Evolutionary conservation across 2,113 vertebrate genomes (phyloP).

Genomic region (Petaurus breviceps): DNA sequence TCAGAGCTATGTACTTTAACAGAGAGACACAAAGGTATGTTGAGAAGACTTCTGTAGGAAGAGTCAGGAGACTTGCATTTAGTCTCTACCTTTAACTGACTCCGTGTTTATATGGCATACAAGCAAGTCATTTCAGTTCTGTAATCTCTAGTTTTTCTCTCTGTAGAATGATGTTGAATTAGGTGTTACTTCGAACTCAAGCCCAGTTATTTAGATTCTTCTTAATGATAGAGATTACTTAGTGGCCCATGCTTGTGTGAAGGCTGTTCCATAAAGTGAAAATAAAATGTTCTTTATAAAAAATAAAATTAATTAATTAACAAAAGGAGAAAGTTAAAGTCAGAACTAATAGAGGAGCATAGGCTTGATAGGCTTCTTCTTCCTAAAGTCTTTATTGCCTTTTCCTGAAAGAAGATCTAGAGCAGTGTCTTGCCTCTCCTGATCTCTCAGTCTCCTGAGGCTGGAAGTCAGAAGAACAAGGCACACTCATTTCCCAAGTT

Average conservation of each 20-base stretch:
- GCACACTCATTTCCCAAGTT: background rate
- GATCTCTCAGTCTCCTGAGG: background rate
- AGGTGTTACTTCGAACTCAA: background rate
- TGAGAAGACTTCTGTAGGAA: background rate
- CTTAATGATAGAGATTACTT: background rate
- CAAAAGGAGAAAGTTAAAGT: too few relatives aligned
- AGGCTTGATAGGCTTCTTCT: background rate
- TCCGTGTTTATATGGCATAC: background rate
- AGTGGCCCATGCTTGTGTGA: background rate
- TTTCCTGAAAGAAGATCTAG: background rate
- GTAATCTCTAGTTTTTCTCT: background rate
- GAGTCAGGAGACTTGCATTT: background rate
- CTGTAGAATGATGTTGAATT: background rate
- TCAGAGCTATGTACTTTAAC: background rate
- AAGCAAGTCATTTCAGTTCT: background rate
- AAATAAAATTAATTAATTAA: too few relatives aligned
- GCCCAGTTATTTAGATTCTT: background rate
- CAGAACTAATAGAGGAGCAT: too few relatives aligned
- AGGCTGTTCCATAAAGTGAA: background rate
- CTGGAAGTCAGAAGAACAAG: background rate
- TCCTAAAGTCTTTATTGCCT: background rate
- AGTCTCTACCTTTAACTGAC: background rate
- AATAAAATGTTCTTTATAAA: too few relatives aligned
- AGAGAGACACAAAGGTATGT: background rate
- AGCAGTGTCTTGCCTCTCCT: background rate